Base-by-base conservation (phyloP, 2,888 invertebrate species). In the Drosophila anomalata region DNA sequence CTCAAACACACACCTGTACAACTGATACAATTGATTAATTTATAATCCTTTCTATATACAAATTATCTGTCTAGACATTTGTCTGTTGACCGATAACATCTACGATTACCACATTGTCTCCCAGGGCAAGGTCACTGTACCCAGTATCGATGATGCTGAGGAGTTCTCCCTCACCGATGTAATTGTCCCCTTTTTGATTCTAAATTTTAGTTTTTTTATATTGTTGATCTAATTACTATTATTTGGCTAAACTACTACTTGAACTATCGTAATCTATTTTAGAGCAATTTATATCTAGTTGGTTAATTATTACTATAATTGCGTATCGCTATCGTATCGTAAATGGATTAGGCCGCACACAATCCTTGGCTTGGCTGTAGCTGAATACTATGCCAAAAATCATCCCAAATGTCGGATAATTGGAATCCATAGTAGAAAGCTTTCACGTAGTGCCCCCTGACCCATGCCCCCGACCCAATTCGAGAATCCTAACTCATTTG, bases 61-160 rank as follows among this genome's bases (percentile, higher is more conserved):
- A 70, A 60, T 63, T 58, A 77, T 77, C 69, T 62, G 76, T 87
- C 75, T 89, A 91, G 91, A 87, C 2, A 20, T 42, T 79, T 95
- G 96, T 94, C 92, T 95, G 92, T 94, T 97, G 92, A 94, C 94
- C 91, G 94, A 96, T 92, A 95, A 97, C 93, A 92, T 97, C 93
- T 92, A 93, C 93, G 96, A 96, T 92, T 98, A 97, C 94, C 93
- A 95, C 94, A 97, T 96, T 95, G 94, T 97, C 92, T 95, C 97
- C 92, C 98, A 98, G 94, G 98, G 98, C 93, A 97, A 97, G 94
- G 95, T 95, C 88, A 96, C 96, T 89, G 98, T 98, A 92, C 96
- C 98, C 90, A 95, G 95, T 93, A 95, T 98, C 91, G 97, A 98
- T 93, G 98, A 98, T 93, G 94, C 94, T 89, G 97, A 97, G 93